Evolutionary conservation across 2,113 vertebrate species (phyloP).

Genomic region (Vidua macroura): DNA sequence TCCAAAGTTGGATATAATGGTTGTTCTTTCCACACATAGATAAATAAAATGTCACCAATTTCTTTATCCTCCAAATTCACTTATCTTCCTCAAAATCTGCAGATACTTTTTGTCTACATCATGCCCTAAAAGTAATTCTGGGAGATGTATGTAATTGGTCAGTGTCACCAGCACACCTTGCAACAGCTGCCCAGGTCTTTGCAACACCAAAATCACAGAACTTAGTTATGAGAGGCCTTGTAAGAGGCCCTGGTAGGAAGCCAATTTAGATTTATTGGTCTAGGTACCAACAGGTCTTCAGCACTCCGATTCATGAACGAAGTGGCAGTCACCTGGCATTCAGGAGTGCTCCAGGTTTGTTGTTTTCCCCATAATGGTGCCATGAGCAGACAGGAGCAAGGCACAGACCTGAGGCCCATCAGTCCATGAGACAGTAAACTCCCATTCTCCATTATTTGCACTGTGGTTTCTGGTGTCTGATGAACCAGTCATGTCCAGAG

Average conservation of each 20-base stretch:
- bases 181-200: background rate
- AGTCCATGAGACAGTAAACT: background rate
- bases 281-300: background rate
- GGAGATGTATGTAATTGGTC: background rate
- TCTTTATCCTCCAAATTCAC: background rate
- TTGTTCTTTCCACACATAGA: background rate
- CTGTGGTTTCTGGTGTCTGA: background rate
- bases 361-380: background rate
- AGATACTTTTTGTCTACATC: background rate
- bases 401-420: background rate
- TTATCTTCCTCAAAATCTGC: background rate
- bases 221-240: background rate
- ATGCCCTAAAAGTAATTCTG: background rate
- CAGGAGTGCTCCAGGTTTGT: background rate
- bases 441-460: background rate
- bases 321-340: background rate
- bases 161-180: background rate
- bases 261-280: background rate
- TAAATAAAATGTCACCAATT: background rate
- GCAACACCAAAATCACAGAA: background rate
- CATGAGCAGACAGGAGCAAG: accelerated
- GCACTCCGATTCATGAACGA: background rate
- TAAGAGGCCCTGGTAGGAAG: background rate
- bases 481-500: background rate
- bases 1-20: background rate